These are phyloP conservation scores for Andinoacara biseriatus DNA, from an alignment of 2,113 vertebrate genomes.

Conservation along the genomic window DNA sequence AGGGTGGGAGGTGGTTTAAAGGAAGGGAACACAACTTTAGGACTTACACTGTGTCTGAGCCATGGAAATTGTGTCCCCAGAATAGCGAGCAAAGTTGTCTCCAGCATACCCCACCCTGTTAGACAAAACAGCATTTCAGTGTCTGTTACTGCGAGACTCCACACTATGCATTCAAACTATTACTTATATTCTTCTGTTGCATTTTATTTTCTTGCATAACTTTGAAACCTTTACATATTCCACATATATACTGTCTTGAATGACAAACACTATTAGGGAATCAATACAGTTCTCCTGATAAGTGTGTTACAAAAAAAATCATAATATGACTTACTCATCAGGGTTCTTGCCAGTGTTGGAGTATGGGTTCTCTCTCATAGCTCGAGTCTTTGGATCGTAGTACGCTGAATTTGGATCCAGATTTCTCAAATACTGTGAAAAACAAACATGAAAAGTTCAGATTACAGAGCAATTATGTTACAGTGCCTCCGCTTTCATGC, in stretches of 20 bases:
- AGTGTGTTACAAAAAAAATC: background rate
- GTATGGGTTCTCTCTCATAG: conserved; percentile 98
- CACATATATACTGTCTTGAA: too few species aligned
- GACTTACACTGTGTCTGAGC: conserved; percentile 95
- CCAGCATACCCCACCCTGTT: conserved; percentile 94
- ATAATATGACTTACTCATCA: conserved; percentile 89
- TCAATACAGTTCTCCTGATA: too few species aligned
- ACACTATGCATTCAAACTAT: background rate
- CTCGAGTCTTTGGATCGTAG: conserved; percentile 98
- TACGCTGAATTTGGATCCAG: conserved; percentile 98
- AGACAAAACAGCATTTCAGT: conserved; percentile 35
- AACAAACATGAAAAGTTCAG: background rate
- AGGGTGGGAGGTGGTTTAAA: background rate
- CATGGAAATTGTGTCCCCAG: conserved; percentile 94
- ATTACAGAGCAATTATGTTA: background rate
- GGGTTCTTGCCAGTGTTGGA: conserved; percentile 94
- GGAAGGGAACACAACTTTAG: background rate
- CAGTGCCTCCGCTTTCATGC: background rate
- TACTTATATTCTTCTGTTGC: background rate
- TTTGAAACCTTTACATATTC: too few species aligned
- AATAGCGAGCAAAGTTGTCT: conserved; percentile 95
- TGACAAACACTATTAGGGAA: too few species aligned
- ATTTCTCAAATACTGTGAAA: conserved; percentile 91
- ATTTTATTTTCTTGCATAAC: background rate
- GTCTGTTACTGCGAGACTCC: background rate